Conservation (phyloP, 1,140 invertebrate genomes). For the Drosophila teissieri region DNA sequence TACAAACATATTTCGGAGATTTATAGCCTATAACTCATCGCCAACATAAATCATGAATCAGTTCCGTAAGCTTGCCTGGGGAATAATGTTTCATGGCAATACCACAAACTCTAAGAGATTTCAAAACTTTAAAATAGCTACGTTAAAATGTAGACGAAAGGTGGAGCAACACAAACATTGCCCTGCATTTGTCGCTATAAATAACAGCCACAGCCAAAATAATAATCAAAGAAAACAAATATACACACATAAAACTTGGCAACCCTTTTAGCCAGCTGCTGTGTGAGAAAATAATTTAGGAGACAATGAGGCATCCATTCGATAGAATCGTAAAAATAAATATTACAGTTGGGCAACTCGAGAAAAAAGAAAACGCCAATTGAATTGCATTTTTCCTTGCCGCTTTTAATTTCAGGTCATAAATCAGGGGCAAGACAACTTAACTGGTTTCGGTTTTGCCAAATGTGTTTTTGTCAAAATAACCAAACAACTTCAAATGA, state of each 20-base stretch:
- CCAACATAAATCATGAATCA: constrained; percentile 29
- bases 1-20: background rate
- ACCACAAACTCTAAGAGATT: constrained; percentile 52
- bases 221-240: constrained; percentile 63
- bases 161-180: constrained; percentile 57
- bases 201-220: constrained; percentile 61
- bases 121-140: constrained; percentile 56
- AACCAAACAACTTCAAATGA: constrained; percentile 11
- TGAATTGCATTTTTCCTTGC: constrained; percentile 37
- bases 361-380: constrained; percentile 41
- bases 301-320: constrained; percentile 46
- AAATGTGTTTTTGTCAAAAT: constrained; percentile 42
- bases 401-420: constrained; percentile 62
- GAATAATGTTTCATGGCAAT: constrained; percentile 18
- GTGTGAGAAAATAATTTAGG: constrained; percentile 52
- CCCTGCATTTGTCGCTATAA: constrained; percentile 79
- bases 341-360: constrained; percentile 52
- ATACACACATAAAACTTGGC: constrained; percentile 58
- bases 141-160: constrained; percentile 37
- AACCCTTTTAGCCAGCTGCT: constrained; percentile 66
- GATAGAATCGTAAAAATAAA: constrained; percentile 61
- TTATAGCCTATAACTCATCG: constrained; percentile 27
- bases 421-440: constrained; percentile 53
- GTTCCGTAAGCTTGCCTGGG: constrained; percentile 1
- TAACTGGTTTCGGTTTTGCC: constrained; percentile 31